A percentile compares a stretch with the other conserved stretches of the same genome.
These are phyloP conservation scores for Takifugu rubripes DNA, from an alignment of 2,797 vertebrate genomes.

Conservation along the genomic window DNA sequence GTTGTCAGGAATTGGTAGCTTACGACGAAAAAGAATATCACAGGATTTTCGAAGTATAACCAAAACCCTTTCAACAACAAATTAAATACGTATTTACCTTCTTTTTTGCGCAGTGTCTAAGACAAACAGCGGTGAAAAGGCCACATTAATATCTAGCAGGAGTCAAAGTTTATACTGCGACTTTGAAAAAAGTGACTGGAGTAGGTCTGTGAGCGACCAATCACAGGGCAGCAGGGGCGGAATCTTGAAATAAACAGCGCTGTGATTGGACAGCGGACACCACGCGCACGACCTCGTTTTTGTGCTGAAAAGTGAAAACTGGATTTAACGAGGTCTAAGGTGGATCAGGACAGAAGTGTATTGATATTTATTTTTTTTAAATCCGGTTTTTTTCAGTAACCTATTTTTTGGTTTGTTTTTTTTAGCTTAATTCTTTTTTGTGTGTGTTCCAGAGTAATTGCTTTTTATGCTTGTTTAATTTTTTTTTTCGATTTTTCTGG, in stretches of 20 bases:
- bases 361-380: too few species aligned
- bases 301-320: background rate
- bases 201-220: constrained; percentile 42
- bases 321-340: background rate
- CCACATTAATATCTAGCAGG: background rate
- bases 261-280: constrained; percentile 11
- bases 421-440: too few species aligned
- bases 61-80: too few species aligned
- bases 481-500: too few species aligned
- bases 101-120: too few species aligned
- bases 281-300: background rate
- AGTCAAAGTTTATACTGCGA: constrained; percentile 15
- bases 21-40: too few species aligned
- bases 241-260: constrained; percentile 27
- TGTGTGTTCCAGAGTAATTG: too few species aligned
- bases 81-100: background rate
- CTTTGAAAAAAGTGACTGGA: constrained; percentile 1
- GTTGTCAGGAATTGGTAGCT: too few species aligned
- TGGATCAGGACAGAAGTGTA: background rate
- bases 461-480: too few species aligned
- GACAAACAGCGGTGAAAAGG: too few species aligned
- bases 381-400: too few species aligned
- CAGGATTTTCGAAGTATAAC: background rate
- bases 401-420: too few species aligned
- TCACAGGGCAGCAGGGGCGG: constrained; percentile 40